These are phyloP conservation scores for Micrastur ruficollis DNA, from an alignment of 2,797 vertebrate species.

Conservation along the genomic window DNA sequence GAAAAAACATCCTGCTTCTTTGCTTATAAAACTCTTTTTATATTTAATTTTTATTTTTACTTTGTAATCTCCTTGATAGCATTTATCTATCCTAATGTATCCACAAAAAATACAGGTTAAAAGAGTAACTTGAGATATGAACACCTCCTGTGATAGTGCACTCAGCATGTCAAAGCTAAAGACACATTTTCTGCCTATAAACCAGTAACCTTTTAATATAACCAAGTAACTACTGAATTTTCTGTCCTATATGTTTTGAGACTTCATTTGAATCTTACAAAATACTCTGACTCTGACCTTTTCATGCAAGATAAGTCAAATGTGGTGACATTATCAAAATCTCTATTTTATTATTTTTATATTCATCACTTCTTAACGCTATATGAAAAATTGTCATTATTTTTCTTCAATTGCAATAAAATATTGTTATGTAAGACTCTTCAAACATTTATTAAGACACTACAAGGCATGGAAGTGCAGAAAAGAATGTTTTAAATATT, in stretches of 20 bases:
- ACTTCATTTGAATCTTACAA: conserved; percentile 48
- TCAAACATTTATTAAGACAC: conserved; percentile 18
- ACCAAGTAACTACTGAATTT: conserved; percentile 13
- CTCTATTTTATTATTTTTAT: conserved; percentile 58
- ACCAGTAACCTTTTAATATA: conserved; percentile 19
- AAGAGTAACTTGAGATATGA: neutral
- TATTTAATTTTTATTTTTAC: neutral
- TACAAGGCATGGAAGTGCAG: neutral
- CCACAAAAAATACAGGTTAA: neutral
- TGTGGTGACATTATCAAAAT: conserved; percentile 51
- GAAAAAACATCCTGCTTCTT: neutral
- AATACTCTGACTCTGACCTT: conserved; percentile 56
- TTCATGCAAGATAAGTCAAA: conserved; percentile 59
- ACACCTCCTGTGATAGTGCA: neutral
- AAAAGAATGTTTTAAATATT: neutral
- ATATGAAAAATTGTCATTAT: neutral
- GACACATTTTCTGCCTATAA: neutral
- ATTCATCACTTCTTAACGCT: neutral
- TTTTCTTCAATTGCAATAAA: conserved; percentile 28
- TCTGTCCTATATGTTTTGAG: neutral
- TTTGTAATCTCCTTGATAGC: neutral
- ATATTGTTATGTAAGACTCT: neutral
- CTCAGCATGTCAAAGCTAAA: neutral
- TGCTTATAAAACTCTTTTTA: neutral
- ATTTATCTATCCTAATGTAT: neutral